Evolutionary conservation across 2,113 vertebrate species (phyloP).

Genomic region (Podarcis cretensis): DNA sequence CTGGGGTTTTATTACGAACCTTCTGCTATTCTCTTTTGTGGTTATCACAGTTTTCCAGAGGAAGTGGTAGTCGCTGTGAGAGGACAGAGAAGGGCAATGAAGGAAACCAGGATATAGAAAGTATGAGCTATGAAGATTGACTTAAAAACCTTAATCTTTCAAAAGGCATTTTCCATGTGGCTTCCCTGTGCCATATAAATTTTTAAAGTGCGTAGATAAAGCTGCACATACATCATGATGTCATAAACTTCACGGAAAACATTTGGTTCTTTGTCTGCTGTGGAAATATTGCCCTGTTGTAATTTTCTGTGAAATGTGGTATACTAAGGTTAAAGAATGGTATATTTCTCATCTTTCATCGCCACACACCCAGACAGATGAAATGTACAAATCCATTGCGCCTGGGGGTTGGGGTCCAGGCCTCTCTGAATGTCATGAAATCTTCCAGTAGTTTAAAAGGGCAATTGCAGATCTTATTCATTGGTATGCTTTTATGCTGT

Average conservation of each 20-base stretch:
- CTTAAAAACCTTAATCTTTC: slow-evolving; percentile 57
- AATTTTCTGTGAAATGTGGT: slow-evolving; percentile 68
- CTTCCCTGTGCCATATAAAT: slow-evolving; percentile 42
- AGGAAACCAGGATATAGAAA: slow-evolving; percentile 53
- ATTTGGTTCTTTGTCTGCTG: slow-evolving; percentile 54
- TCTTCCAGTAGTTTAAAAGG: slow-evolving; percentile 71
- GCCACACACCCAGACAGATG: slow-evolving; percentile 50
- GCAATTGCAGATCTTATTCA: slow-evolving; percentile 57
- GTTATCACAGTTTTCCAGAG: slow-evolving; percentile 43
- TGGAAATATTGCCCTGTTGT: slow-evolving; percentile 66
- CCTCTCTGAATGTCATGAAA: slow-evolving; percentile 44
- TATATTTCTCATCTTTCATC: slow-evolving; percentile 59
- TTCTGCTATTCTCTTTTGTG: slow-evolving; percentile 34
- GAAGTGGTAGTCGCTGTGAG: slow-evolving; percentile 37
- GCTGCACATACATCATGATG: slow-evolving; percentile 58
- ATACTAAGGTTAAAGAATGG: slow-evolving; percentile 51
- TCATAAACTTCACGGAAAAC: slow-evolving; percentile 58
- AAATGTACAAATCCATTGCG: slow-evolving; percentile 60
- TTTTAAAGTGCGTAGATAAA: slow-evolving; percentile 61
- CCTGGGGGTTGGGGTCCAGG: slow-evolving; percentile 30
- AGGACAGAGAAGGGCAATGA: slow-evolving; percentile 46
- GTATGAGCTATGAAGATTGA: slow-evolving; percentile 50
- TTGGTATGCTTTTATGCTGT: slow-evolving; percentile 50
- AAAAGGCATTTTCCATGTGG: slow-evolving; percentile 66
- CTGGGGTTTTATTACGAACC: slow-evolving; percentile 58